phyloP scores from a whole-genome alignment of 2,888 invertebrate species.

The Cantharis rufa region DNA sequence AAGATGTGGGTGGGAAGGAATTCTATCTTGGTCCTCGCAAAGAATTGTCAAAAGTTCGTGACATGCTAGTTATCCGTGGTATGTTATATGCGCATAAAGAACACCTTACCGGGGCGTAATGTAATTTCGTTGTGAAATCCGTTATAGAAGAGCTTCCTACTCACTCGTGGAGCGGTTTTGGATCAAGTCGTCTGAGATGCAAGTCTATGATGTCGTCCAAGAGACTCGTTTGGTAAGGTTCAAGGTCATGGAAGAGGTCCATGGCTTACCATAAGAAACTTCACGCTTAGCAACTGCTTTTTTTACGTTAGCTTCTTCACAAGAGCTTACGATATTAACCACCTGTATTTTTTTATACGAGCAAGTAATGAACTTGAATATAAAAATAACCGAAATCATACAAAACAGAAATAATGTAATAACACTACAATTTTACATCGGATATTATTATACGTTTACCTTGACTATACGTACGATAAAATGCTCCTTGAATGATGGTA shows the following conservation, averaged over 20 bases:
- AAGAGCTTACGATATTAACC: background rate
- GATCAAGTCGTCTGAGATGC: slow-evolving; percentile 28
- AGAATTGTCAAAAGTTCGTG: slow-evolving; percentile 20
- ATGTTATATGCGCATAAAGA: slow-evolving; percentile 10
- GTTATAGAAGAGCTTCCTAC: slow-evolving; percentile 28
- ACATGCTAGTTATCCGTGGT: slow-evolving; percentile 21
- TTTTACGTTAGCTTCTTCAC: background rate
- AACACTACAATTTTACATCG: background rate
- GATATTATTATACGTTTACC: background rate
- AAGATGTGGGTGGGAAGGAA: background rate
- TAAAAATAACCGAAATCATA: background rate
- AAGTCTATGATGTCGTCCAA: slow-evolving; percentile 28
- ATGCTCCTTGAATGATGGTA: background rate
- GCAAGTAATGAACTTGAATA: background rate
- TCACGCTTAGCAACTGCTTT: background rate
- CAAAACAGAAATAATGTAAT: background rate
- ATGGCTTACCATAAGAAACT: background rate
- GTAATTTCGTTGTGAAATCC: slow-evolving; percentile 18
- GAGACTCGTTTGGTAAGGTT: slow-evolving; percentile 28
- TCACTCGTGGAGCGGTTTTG: slow-evolving; percentile 22
- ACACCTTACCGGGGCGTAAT: slow-evolving; percentile 14
- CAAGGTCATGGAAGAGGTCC: slow-evolving; percentile 1
- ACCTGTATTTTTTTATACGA: background rate
- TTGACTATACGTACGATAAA: background rate
- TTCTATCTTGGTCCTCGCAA: background rate